These are phyloP conservation scores for Lepus timidus DNA, from an alignment of 2,113 vertebrate species.

Conservation along the genomic window DNA sequence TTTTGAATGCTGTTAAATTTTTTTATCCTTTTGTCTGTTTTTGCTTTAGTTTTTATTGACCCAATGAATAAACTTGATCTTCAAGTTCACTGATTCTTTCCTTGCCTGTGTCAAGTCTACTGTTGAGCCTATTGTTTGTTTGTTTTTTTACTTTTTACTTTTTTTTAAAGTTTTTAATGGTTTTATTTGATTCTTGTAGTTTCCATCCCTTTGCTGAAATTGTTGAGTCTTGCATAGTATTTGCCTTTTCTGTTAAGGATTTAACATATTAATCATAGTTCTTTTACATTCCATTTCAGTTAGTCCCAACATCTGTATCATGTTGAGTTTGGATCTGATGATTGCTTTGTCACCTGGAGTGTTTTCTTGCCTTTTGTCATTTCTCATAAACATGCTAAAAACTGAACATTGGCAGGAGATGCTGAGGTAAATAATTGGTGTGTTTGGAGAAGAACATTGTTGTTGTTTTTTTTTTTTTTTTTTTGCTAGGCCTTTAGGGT, in stretches of 20 bases:
- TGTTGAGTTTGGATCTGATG: conserved; percentile 46
- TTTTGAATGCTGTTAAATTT: too few relatives aligned
- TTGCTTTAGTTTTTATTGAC: conserved; percentile 54
- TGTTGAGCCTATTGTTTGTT: neutral
- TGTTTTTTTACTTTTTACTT: neutral
- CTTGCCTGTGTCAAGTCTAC: conserved; percentile 14
- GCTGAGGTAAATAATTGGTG: conserved; percentile 47
- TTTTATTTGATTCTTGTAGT: conserved; percentile 32
- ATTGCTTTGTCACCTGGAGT: conserved; percentile 64
- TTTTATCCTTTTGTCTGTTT: neutral
- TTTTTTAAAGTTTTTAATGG: neutral
- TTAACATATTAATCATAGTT: conserved; percentile 37
- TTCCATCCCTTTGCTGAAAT: conserved; percentile 62
- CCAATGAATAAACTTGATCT: conserved; percentile 33
- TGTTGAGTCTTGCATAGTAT: conserved; percentile 43
- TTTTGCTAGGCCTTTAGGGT: conserved; percentile 30
- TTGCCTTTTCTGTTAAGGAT: conserved; percentile 36
- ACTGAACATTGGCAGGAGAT: conserved; percentile 39
- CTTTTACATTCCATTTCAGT: conserved; percentile 55
- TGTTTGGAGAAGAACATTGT: conserved; percentile 18
- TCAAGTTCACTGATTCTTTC: conserved; percentile 26
- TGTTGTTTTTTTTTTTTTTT: neutral
- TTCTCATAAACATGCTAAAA: conserved; percentile 48
- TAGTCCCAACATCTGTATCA: conserved; percentile 22
- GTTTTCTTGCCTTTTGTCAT: conserved; percentile 52